Evolutionary conservation across 2,797 vertebrate species (phyloP).

Genomic region (Gymnoscopelus microlampas): DNA sequence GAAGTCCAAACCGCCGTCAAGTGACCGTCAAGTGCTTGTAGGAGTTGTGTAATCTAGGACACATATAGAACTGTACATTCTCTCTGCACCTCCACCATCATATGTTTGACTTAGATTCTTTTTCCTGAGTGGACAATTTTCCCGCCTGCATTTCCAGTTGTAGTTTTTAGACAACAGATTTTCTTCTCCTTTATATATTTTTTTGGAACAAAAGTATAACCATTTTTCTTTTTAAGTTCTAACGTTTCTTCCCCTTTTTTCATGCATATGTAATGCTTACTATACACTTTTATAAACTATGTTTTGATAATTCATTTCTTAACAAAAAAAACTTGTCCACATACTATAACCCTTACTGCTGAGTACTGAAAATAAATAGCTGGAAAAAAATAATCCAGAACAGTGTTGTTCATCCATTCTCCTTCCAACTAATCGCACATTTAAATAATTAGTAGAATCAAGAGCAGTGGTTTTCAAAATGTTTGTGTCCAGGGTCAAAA

Average conservation of each 20-base stretch:
- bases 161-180: slow-evolving; percentile 26
- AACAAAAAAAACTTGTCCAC: slow-evolving; percentile 81
- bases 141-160: slow-evolving; percentile 67
- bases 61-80: slow-evolving; percentile 72
- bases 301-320: slow-evolving; percentile 87
- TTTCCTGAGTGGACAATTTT: slow-evolving; percentile 53
- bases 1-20: slow-evolving; percentile 62
- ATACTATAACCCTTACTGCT: slow-evolving; percentile 84
- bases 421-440: slow-evolving; percentile 2
- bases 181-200: too few species aligned
- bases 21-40: slow-evolving; percentile 77
- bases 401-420: slow-evolving; percentile 47
- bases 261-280: slow-evolving; percentile 81
- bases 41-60: slow-evolving; percentile 75
- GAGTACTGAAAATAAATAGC: slow-evolving; percentile 85
- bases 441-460: background rate
- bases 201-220: slow-evolving; percentile 63
- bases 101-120: too few species aligned
- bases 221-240: slow-evolving; percentile 52
- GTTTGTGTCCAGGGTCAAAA: too few species aligned
- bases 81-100: slow-evolving; percentile 10
- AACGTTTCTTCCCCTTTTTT: slow-evolving; percentile 60
- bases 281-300: slow-evolving; percentile 86
- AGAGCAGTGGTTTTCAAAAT: background rate
- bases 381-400: slow-evolving; percentile 60